Percentiles rank a stretch among this genome's conserved stretches.
Conservation (phyloP, 2,797 vertebrate genomes). For the Onychomys leucogaster region DNA sequence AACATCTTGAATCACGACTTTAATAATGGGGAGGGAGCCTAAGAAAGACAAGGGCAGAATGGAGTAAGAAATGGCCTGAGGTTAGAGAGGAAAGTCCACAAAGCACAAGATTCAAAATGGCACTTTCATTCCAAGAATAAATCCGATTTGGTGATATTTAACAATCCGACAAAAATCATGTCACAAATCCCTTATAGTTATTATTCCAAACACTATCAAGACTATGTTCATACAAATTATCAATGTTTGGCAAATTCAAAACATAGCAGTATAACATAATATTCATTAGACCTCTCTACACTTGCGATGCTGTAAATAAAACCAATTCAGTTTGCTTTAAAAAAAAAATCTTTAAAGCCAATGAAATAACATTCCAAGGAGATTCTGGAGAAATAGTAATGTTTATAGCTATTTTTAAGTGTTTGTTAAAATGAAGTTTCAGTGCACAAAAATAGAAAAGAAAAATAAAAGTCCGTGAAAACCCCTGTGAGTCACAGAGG, state of each 20-base stretch:
- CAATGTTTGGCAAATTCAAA: conserved; percentile 59
- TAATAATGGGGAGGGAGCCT: not conserved
- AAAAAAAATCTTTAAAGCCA: conserved; percentile 41
- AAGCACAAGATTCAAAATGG: conserved; percentile 26
- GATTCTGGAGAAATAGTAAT: conserved; percentile 61
- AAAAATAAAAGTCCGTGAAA: conserved; percentile 61
- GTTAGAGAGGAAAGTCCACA: conserved; percentile 45
- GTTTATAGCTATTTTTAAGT: conserved; percentile 70
- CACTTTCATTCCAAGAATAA: conserved; percentile 55
- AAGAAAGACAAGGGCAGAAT: not conserved
- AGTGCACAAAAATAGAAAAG: conserved; percentile 47
- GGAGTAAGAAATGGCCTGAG: conserved; percentile 12
- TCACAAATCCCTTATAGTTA: conserved; percentile 47
- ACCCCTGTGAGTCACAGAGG: conserved; percentile 67
- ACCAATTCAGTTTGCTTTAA: conserved; percentile 39
- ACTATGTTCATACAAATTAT: conserved; percentile 52
- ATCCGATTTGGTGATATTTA: conserved; percentile 57
- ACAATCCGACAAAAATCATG: conserved; percentile 56
- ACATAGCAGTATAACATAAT: conserved; percentile 31
- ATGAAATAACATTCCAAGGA: conserved; percentile 69
- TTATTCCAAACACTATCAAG: conserved; percentile 47
- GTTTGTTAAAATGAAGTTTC: conserved; percentile 80
- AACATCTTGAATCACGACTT: not conserved
- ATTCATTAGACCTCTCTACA: conserved; percentile 42
- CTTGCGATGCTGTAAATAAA: conserved; percentile 64